phyloP scores from a whole-genome alignment of 2,888 invertebrate genomes.

The Mechanitis mazaeus region DNA sequence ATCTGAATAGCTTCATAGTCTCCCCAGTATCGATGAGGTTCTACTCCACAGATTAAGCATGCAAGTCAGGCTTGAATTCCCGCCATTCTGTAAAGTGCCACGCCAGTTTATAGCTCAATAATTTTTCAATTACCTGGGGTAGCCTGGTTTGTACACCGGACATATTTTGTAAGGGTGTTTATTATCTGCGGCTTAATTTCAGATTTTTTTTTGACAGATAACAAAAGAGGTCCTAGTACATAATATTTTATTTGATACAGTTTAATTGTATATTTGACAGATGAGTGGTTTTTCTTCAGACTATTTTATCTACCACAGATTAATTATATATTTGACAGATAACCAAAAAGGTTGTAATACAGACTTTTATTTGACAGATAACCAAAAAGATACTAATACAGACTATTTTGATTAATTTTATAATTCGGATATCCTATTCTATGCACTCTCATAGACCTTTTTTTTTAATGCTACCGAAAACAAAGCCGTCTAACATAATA shows the following conservation, averaged over 20 bases:
- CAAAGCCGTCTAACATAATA: slow-evolving; percentile 64
- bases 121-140: slow-evolving; percentile 30
- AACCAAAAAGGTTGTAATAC: too few species aligned
- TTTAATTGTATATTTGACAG: too few species aligned
- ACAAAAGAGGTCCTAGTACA: too few species aligned
- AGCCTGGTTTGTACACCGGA: slow-evolving; percentile 27
- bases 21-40: slow-evolving; percentile 25
- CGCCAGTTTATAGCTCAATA: slow-evolving; percentile 28
- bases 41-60: slow-evolving; percentile 27
- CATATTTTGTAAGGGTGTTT: slow-evolving; percentile 23
- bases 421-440: neutral
- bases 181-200: neutral
- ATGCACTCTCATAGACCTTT: neutral
- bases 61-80: slow-evolving; percentile 26
- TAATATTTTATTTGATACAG: too few species aligned
- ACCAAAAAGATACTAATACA: neutral
- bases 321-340: too few species aligned
- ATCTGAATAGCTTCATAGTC: slow-evolving; percentile 16
- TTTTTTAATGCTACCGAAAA: slow-evolving; percentile 61
- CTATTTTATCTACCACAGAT: too few species aligned
- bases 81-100: slow-evolving; percentile 26
- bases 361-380: too few species aligned
- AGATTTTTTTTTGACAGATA: too few species aligned
- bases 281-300: too few species aligned
- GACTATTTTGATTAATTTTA: neutral